Conservation (phyloP, 2,888 invertebrate genomes). For the Smittia sp. region DNA sequence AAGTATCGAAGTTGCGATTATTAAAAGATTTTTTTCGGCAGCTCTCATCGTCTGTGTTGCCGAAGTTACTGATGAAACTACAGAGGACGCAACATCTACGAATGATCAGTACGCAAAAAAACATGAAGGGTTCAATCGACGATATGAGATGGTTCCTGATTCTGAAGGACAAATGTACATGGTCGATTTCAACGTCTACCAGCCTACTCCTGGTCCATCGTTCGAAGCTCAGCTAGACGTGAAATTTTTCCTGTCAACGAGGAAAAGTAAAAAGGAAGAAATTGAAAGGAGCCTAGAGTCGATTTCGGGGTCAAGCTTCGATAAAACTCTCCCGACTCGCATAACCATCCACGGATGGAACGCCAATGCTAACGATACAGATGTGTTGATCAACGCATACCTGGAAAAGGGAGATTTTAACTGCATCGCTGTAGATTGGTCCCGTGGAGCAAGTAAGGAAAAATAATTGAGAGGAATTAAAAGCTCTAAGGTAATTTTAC, state of each 20-base stretch:
- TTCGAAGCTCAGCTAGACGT: slow-evolving; percentile 47
- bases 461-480: too few relatives aligned
- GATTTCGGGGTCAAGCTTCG: slow-evolving; percentile 44
- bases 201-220: background rate
- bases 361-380: slow-evolving; percentile 57
- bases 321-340: slow-evolving; percentile 44
- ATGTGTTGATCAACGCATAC: slow-evolving; percentile 53
- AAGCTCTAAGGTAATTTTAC: too few relatives aligned
- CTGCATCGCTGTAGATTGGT: slow-evolving; percentile 63
- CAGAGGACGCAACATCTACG: too few relatives aligned
- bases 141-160: background rate
- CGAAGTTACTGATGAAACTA: too few relatives aligned
- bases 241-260: slow-evolving; percentile 52
- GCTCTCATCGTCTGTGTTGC: too few relatives aligned
- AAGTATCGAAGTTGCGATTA: too few relatives aligned
- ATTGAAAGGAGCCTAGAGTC: slow-evolving; percentile 42
- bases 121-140: too few relatives aligned
- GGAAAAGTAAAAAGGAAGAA: slow-evolving; percentile 34
- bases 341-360: slow-evolving; percentile 59
- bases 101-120: too few relatives aligned
- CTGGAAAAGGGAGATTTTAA: slow-evolving; percentile 59
- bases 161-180: background rate
- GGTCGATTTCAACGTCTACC: background rate
- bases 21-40: too few relatives aligned
- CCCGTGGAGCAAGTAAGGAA: slow-evolving; percentile 55